These are phyloP conservation scores for Reticulitermes speratus DNA, from an alignment of 1,140 invertebrate species.

Conservation along the genomic window DNA sequence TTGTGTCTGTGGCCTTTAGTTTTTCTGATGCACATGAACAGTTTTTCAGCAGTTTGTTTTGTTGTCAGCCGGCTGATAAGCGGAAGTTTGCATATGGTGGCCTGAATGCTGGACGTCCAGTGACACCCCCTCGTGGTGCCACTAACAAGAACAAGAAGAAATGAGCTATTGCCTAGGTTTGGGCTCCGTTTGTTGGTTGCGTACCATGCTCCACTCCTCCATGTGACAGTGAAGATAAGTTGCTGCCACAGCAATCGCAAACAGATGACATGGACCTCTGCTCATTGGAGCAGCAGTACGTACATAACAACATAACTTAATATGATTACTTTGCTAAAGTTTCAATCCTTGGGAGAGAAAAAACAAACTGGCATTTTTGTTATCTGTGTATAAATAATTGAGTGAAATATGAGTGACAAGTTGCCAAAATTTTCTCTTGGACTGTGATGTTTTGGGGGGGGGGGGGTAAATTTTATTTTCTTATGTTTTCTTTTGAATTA, in stretches of 20 bases:
- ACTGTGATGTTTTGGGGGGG: constrained; percentile 19
- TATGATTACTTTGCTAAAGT: neutral
- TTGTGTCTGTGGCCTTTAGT: no score
- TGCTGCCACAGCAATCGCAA: neutral
- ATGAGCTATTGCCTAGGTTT: constrained; percentile 24
- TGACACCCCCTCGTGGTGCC: constrained; percentile 85
- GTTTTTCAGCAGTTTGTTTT: neutral
- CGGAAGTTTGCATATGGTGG: constrained; percentile 63
- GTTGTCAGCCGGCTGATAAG: constrained; percentile 34
- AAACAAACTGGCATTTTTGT: neutral
- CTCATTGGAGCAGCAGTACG: neutral
- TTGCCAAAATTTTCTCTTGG: constrained; percentile 23
- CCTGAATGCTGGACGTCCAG: constrained; percentile 76
- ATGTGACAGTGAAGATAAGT: neutral
- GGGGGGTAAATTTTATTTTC: neutral
- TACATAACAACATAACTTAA: neutral
- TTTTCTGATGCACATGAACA: no score
- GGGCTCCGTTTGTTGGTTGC: neutral
- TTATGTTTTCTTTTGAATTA: neutral
- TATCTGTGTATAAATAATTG: constrained; percentile 1
- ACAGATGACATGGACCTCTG: neutral
- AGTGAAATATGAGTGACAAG: constrained; percentile 15
- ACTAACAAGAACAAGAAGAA: constrained; percentile 70
- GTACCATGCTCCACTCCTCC: constrained; percentile 7
- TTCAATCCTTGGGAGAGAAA: neutral